These are phyloP conservation scores for Halocaridina rubra DNA, from an alignment of 2,888 invertebrate genomes.

Conservation along the genomic window DNA sequence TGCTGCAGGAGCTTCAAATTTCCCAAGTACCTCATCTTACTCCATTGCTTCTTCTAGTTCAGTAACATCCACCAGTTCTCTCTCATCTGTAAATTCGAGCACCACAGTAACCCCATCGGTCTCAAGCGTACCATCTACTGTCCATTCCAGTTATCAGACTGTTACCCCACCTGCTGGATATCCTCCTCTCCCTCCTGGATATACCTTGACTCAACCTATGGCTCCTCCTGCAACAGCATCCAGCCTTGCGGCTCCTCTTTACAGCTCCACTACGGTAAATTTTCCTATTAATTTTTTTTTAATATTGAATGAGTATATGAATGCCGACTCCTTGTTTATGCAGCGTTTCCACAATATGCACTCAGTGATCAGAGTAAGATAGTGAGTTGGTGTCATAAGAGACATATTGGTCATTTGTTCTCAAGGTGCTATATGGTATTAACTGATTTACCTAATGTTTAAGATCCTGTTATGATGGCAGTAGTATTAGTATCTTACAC, in stretches of 20 bases:
- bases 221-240: slow-evolving; percentile 32
- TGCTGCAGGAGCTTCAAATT: background rate
- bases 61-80: background rate
- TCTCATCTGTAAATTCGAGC: background rate
- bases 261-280: background rate
- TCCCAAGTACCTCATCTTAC: background rate
- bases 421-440: no score
- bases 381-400: no score
- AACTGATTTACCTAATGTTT: no score
- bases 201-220: slow-evolving; percentile 63
- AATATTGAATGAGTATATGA: no score
- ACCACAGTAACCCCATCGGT: background rate
- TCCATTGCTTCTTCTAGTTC: background rate
- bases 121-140: background rate
- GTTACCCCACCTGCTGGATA: slow-evolving; percentile 56
- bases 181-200: slow-evolving; percentile 60
- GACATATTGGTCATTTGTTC: no score
- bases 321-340: no score
- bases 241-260: background rate
- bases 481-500: no score
- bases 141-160: slow-evolving; percentile 26
- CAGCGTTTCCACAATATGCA: no score
- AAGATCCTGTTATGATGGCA: no score
- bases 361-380: no score
- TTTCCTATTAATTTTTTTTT: no score